These are phyloP conservation scores for Thera britannica DNA, from an alignment of 2,888 invertebrate genomes.

Conservation along the genomic window DNA sequence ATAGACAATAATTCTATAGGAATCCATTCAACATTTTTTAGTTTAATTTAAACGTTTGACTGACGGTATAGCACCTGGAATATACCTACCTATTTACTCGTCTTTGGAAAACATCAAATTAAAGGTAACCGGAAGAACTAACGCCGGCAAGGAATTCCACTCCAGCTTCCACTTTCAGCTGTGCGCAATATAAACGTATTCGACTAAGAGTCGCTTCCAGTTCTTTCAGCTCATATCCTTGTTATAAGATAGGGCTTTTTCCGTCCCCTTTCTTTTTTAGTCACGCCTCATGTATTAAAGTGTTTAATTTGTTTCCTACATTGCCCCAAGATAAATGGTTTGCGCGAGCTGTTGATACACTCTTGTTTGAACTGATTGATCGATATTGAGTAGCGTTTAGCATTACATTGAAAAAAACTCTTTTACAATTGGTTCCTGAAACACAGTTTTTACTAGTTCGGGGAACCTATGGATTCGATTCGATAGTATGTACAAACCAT, in stretches of 20 bases:
- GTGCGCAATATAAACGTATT: neutral
- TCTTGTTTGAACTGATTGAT: constrained; percentile 63
- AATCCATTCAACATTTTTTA: too few species aligned
- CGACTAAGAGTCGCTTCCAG: constrained; percentile 46
- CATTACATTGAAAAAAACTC: neutral
- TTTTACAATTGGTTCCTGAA: neutral
- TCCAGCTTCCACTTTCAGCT: too few species aligned
- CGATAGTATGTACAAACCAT: too few species aligned
- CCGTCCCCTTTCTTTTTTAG: constrained; percentile 64
- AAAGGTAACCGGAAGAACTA: too few species aligned
- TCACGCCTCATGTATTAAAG: constrained; percentile 81
- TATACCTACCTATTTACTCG: too few species aligned
- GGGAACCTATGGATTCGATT: too few species aligned
- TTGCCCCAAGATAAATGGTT: constrained; percentile 69
- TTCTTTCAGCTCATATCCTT: constrained; percentile 19
- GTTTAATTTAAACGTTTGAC: too few species aligned
- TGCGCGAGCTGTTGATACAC: constrained; percentile 54
- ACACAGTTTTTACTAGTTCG: too few species aligned
- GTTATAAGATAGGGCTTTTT: constrained; percentile 54
- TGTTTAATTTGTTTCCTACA: constrained; percentile 81
- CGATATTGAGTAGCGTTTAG: constrained; percentile 48
- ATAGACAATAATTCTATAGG: too few species aligned
- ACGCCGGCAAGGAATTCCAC: too few species aligned
- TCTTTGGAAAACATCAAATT: too few species aligned
- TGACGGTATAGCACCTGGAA: too few species aligned